Conservation (phyloP, 2,113 vertebrate genomes). For the Ploceus nigricollis region DNA sequence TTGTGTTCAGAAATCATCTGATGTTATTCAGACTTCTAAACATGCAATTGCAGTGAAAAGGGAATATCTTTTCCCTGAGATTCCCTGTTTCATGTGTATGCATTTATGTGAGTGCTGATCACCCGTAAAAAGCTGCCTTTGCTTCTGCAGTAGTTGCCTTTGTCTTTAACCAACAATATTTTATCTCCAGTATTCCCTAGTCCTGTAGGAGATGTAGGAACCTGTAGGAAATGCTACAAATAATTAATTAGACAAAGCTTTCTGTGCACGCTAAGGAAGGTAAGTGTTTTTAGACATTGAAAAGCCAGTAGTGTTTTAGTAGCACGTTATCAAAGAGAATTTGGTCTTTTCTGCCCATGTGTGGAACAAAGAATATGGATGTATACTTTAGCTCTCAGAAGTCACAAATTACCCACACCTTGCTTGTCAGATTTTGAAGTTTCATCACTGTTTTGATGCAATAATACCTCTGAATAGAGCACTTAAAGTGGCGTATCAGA, state of each 20-base stretch:
- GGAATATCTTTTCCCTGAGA: background rate
- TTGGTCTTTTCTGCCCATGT: background rate
- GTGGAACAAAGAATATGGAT: background rate
- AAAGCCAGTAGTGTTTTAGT: background rate
- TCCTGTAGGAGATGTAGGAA: background rate
- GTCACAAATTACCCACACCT: background rate
- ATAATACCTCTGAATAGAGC: background rate
- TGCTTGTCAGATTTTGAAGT: background rate
- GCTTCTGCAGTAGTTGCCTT: background rate
- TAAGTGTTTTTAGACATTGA: background rate
- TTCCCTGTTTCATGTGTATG: background rate
- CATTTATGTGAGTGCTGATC: background rate
- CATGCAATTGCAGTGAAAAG: background rate
- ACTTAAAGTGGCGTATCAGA: background rate
- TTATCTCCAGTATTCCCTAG: background rate
- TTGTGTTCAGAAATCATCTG: background rate
- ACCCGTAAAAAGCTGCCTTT: background rate
- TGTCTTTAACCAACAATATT: background rate
- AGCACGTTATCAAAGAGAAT: background rate
- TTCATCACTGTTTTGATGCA: background rate
- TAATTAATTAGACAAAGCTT: background rate
- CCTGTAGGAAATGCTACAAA: background rate
- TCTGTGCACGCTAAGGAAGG: background rate
- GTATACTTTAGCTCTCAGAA: background rate
- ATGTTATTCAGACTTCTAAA: background rate